A percentile compares a stretch with the other conserved stretches of the same genome.
These are phyloP conservation scores for Ditylenchus dipsaci DNA, from an alignment of 1,140 invertebrate genomes.

Conservation along the genomic window DNA sequence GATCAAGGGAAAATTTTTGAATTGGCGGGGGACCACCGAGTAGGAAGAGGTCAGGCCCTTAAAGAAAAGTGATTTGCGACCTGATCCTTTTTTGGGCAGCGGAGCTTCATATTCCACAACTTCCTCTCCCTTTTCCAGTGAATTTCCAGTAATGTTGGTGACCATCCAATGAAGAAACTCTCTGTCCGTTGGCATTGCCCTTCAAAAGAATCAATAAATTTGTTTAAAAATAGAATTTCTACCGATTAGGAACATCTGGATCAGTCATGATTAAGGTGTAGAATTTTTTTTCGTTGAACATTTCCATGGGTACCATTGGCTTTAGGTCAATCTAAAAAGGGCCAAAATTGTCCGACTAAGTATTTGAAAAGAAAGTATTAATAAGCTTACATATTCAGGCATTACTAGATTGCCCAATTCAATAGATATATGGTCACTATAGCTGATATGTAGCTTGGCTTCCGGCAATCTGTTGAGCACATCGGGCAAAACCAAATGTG, in stretches of 20 bases:
- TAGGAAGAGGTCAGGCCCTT: not conserved
- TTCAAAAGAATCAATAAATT: not conserved
- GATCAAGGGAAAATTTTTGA: no score
- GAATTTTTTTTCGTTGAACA: constrained; percentile 15
- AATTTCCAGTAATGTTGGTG: constrained; percentile 13
- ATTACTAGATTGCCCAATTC: constrained; percentile 19
- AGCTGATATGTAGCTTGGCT: constrained; percentile 2
- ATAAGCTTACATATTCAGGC: constrained; percentile 20
- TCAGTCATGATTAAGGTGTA: constrained; percentile 30
- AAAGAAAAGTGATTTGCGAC: constrained; percentile 5
- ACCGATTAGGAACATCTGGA: not conserved
- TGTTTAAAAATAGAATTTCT: no score
- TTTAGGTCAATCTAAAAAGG: constrained; percentile 9
- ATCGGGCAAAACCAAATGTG: constrained; percentile 23
- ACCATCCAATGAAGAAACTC: constrained; percentile 27
- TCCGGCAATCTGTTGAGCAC: constrained; percentile 6
- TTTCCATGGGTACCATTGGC: constrained; percentile 1
- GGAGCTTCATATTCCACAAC: constrained; percentile 21
- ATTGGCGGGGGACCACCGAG: no score
- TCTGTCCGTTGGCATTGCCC: constrained; percentile 19
- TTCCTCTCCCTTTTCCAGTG: constrained; percentile 17
- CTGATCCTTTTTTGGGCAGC: constrained; percentile 19
- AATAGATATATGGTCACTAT: constrained; percentile 11
- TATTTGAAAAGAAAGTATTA: no score
- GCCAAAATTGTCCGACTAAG: not conserved